Conservation (phyloP, 2,888 invertebrate genomes). For the Lamellibrachia columna region DNA sequence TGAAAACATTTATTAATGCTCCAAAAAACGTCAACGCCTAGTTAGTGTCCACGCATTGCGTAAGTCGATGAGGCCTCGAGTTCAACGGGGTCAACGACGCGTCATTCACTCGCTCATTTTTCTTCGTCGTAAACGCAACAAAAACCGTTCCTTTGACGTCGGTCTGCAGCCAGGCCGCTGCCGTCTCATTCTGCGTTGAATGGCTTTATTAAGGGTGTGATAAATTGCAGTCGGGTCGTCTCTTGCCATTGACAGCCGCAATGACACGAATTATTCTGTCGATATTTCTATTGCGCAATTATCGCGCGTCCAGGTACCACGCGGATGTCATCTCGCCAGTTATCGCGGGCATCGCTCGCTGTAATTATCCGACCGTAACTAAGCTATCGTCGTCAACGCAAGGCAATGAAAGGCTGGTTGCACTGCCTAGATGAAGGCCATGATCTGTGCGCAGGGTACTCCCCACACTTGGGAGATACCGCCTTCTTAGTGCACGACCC, state of each 20-base stretch:
- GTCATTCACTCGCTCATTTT: background rate
- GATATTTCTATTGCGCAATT: constrained; percentile 12
- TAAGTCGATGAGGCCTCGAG: background rate
- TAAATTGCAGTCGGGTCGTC: background rate
- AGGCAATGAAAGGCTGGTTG: background rate
- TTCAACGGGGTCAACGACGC: background rate
- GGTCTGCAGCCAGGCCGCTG: background rate
- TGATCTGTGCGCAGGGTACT: background rate
- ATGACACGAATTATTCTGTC: background rate
- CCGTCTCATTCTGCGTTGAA: background rate
- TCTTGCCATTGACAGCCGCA: background rate
- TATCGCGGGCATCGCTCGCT: background rate
- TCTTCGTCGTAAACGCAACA: background rate
- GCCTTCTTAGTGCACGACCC: background rate
- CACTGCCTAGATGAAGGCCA: background rate
- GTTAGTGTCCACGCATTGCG: background rate
- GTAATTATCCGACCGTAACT: background rate
- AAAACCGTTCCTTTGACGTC: background rate
- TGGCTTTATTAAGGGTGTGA: background rate
- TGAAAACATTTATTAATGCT: background rate
- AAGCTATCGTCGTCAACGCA: background rate
- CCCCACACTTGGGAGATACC: background rate
- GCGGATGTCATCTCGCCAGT: background rate
- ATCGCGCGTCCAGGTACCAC: background rate
- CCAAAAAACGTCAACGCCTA: background rate